Conservation (phyloP, 2,113 vertebrate species). For the Mesitornis unicolor region DNA sequence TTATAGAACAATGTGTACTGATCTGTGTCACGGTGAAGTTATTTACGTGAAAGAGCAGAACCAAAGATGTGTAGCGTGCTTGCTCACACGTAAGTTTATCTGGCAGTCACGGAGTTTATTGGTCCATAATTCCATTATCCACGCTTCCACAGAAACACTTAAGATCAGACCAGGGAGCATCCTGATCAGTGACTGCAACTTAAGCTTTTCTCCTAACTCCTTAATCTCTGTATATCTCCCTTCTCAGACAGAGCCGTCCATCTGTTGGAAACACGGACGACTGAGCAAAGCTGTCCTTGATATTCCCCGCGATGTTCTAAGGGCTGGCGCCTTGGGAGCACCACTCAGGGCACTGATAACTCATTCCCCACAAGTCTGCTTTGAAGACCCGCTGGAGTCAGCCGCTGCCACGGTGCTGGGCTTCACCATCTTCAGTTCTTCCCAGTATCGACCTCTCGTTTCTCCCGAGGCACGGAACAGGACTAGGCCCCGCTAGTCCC, state of each 20-base stretch:
- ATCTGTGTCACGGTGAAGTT: too few relatives aligned
- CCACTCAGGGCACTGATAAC: fast-evolving
- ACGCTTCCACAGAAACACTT: not conserved
- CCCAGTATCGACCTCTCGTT: fast-evolving
- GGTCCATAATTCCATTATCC: not conserved
- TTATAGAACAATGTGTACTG: fast-evolving
- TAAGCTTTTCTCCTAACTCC: not conserved
- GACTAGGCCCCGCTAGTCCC: fast-evolving
- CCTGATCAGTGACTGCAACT: fast-evolving
- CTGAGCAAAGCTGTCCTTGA: not conserved
- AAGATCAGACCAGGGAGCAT: not conserved
- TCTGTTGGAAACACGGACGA: fast-evolving
- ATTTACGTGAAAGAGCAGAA: fast-evolving
- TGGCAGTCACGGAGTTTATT: not conserved
- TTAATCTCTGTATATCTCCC: not conserved
- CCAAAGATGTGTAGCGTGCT: fast-evolving
- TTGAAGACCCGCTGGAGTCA: not conserved
- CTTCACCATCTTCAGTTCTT: fast-evolving
- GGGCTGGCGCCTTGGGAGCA: not conserved
- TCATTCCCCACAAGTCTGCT: fast-evolving
- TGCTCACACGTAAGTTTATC: fast-evolving
- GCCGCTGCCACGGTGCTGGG: fast-evolving
- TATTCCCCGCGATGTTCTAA: fast-evolving
- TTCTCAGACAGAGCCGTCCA: fast-evolving
- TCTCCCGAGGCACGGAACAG: not conserved